These are phyloP conservation scores for Lindbergichthys nudifrons DNA, from an alignment of 2,797 vertebrate species.

Conservation along the genomic window DNA sequence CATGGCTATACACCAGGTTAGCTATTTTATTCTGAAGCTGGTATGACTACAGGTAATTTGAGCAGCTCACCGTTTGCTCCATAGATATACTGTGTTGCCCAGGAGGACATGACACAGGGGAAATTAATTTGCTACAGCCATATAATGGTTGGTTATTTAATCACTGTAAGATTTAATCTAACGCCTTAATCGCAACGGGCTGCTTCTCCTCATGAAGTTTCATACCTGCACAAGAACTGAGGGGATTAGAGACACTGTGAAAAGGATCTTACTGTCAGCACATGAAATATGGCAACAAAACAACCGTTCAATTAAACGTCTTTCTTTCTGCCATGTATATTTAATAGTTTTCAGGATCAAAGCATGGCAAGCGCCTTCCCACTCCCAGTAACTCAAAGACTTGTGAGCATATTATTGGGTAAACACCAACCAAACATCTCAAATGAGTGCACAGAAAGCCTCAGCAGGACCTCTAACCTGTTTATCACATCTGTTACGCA, in stretches of 20 bases:
- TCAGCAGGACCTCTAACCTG: conserved; percentile 49
- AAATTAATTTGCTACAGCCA: conserved; percentile 76
- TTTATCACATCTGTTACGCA: conserved; percentile 62
- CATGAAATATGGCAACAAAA: conserved; percentile 51
- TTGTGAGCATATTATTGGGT: conserved; percentile 38
- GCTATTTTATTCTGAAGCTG: conserved; percentile 22
- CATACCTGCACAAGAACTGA: conserved; percentile 49
- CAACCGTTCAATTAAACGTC: conserved; percentile 52
- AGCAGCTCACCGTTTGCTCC: conserved; percentile 43
- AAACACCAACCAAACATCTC: conserved; percentile 32
- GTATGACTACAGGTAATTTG: conserved; percentile 51
- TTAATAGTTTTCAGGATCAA: conserved; percentile 70
- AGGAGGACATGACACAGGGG: conserved; percentile 70
- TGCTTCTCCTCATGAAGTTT: conserved; percentile 52
- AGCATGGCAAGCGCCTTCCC: conserved; percentile 41
- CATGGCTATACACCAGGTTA: conserved; percentile 10
- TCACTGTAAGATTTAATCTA: conserved; percentile 76
- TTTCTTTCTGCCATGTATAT: conserved; percentile 68
- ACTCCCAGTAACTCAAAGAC: conserved; percentile 49
- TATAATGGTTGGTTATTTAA: conserved; percentile 77
- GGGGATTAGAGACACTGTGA: conserved; percentile 55
- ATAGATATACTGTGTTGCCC: conserved; percentile 51
- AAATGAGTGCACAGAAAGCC: conserved; percentile 18
- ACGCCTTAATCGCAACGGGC: conserved; percentile 66
- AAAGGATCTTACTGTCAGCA: conserved; percentile 48